These are phyloP conservation scores for Frankliniella fusca DNA, from an alignment of 2,888 invertebrate species.

Conservation along the genomic window DNA sequence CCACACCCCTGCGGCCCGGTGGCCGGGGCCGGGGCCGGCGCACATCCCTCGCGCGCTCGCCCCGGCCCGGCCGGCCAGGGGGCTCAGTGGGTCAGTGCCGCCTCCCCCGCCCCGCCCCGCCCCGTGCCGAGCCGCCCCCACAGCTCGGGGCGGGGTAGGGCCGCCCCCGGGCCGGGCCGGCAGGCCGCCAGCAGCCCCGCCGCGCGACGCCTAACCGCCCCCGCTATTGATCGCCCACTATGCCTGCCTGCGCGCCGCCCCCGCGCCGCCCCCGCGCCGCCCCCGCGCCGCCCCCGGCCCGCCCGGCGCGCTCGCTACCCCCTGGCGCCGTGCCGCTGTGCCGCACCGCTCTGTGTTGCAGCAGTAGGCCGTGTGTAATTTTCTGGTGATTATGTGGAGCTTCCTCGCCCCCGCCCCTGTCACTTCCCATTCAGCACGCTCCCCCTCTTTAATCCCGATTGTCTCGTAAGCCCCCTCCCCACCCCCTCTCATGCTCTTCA, in stretches of 20 bases:
- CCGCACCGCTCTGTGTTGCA: not conserved
- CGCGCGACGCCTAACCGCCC: not conserved
- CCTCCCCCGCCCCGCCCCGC: not conserved
- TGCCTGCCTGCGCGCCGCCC: constrained; percentile 31
- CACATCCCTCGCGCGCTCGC: no score
- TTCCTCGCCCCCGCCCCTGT: not conserved
- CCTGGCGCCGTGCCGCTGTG: constrained; percentile 2
- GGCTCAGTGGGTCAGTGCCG: constrained; percentile 18
- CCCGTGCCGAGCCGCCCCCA: not conserved
- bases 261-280: constrained; percentile 36
- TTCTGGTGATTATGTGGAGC: constrained; percentile 22
- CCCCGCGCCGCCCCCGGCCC: constrained; percentile 35
- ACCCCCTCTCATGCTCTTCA: not conserved
- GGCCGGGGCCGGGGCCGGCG: no score
- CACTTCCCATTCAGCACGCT: not conserved
- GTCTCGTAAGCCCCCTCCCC: constrained; percentile 34
- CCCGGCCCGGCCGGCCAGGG: no score
- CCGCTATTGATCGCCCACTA: constrained; percentile 23
- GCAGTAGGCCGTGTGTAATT: constrained; percentile 14
- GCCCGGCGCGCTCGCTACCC: constrained; percentile 32
- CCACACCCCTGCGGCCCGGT: no score
- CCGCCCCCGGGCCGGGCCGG: constrained; percentile 7
- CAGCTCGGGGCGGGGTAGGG: not conserved
- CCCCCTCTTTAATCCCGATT: constrained; percentile 35
- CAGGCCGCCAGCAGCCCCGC: constrained; percentile 8